Evolutionary conservation across 2,113 vertebrate genomes (phyloP), one percentile per base, ranked within the genome.

Genomic region (Chroicocephalus ridibundus): DNA sequence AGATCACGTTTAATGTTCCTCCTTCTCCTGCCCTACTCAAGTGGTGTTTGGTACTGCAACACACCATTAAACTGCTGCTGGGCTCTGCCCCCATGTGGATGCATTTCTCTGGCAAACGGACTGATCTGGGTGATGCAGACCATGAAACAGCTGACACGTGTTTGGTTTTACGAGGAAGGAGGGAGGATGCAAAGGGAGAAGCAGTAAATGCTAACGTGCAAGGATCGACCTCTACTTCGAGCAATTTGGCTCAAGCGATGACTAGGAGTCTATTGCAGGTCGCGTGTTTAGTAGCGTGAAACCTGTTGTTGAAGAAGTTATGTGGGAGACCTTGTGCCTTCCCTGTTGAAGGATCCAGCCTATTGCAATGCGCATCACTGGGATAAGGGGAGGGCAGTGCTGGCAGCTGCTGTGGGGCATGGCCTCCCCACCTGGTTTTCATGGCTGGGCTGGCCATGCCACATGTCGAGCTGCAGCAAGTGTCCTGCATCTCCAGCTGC

Each of bases 151-250:
- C 62, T 64, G 66, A 21, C n/a, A 58, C 19, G 29, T 31, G 11
- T 64, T 84, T 54, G n/a, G 19, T 62, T 81, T 52, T 81, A 90
- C 0, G n/a, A 90, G 60, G n/a, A 94, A 49, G 54, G 60, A 70
- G n/a, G 46, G 44, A 76, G 29, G 11, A 29, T 27, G 29, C 25
- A n/a, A 68, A 78, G 11, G 44, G 32, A 60, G 42, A 77, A 83
- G 34, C 1, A 3, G 18, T 68, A 58, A 89, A 79, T 21, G 11
- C 12, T 8, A 54, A 71, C 0, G 0, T 44, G 32, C 14, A 36
- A 78, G 60, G 32, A 62, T 86, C 14, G 26, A 10, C 46, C 49
- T 80, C 27, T 7, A 3, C 36, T 77, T 34, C 32, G 74, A 82
- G n/a, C 58, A 60, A 29, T 10, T 10, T 69, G 74, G 29, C 64